Conservation (phyloP, 2,888 invertebrate species). For the Protodeltote pygarga region DNA sequence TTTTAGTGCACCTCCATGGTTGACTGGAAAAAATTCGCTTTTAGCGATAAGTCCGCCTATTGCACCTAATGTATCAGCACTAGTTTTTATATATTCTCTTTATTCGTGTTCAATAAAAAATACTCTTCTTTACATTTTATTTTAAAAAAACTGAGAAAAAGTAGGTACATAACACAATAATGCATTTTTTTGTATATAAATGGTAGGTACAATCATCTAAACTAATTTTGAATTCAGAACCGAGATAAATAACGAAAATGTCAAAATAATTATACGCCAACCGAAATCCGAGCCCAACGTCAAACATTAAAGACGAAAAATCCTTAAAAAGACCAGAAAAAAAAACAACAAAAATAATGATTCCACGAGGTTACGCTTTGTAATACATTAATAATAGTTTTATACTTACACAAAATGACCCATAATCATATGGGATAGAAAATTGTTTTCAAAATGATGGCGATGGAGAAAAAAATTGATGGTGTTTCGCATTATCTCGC, state of each 20-base stretch:
- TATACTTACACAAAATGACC: conserved; percentile 77
- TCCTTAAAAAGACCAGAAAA: conserved; percentile 45
- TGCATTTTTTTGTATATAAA: not conserved
- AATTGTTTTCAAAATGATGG: conserved; percentile 82
- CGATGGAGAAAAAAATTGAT: conserved; percentile 74
- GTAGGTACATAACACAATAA: not conserved
- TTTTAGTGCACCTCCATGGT: too few species aligned
- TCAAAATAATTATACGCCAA: conserved; percentile 45
- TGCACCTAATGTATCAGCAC: not conserved
- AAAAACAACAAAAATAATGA: conserved; percentile 63
- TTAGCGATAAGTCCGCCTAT: too few species aligned
- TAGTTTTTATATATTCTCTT: not conserved
- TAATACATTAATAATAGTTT: conserved; percentile 84
- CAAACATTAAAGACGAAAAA: conserved; percentile 43
- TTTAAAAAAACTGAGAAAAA: not conserved
- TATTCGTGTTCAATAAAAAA: not conserved
- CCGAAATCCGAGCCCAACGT: conserved; percentile 21
- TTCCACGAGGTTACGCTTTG: conserved; percentile 58
- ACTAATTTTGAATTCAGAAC: conserved; percentile 17
- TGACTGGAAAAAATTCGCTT: too few species aligned
- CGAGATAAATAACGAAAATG: conserved; percentile 42
- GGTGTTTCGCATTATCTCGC: conserved; percentile 69
- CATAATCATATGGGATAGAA: conserved; percentile 85
- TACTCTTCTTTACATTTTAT: not conserved
- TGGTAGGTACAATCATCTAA: conserved; percentile 11